Conservation (phyloP, 2,797 vertebrate genomes). For the Naso thynnoides region DNA sequence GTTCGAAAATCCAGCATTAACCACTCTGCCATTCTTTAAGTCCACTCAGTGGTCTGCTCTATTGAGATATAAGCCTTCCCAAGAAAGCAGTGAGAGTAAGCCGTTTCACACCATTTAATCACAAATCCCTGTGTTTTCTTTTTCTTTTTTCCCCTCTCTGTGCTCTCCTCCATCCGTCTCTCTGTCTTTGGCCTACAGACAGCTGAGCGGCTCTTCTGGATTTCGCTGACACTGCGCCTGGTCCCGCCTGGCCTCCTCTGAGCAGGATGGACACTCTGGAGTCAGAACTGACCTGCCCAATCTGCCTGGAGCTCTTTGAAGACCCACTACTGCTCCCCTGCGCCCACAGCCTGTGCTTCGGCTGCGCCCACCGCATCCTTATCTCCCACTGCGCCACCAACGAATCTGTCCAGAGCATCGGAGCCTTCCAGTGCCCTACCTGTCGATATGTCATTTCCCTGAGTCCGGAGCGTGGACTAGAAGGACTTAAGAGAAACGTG, state of each 20-base stretch:
- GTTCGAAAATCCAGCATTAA: slow-evolving; percentile 22
- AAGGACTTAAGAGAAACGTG: slow-evolving; percentile 97
- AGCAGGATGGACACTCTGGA: slow-evolving; percentile 99
- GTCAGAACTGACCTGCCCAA: slow-evolving; percentile 99
- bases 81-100: slow-evolving; percentile 57
- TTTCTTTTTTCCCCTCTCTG: background rate
- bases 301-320: slow-evolving; percentile 99
- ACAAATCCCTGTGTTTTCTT: slow-evolving; percentile 65
- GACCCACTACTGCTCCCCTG: slow-evolving; percentile 97
- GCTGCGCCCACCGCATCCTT: slow-evolving; percentile 95
- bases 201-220: slow-evolving; percentile 94
- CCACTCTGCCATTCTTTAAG: slow-evolving; percentile 27
- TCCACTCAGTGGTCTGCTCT: slow-evolving; percentile 41
- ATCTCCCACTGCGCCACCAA: slow-evolving; percentile 94
- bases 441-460: slow-evolving; percentile 97
- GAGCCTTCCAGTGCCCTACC: slow-evolving; percentile 96
- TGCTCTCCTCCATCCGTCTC: slow-evolving; percentile 22
- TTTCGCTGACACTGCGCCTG: slow-evolving; percentile 89
- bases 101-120: slow-evolving; percentile 82
- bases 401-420: slow-evolving; percentile 93
- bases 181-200: slow-evolving; percentile 86
- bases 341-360: slow-evolving; percentile 96
- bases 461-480: slow-evolving; percentile 92
- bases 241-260: slow-evolving; percentile 88
- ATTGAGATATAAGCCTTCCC: slow-evolving; percentile 57